Base-by-base conservation (phyloP, 2,888 invertebrate genomes). In the Drosophila parthenogenetica region DNA sequence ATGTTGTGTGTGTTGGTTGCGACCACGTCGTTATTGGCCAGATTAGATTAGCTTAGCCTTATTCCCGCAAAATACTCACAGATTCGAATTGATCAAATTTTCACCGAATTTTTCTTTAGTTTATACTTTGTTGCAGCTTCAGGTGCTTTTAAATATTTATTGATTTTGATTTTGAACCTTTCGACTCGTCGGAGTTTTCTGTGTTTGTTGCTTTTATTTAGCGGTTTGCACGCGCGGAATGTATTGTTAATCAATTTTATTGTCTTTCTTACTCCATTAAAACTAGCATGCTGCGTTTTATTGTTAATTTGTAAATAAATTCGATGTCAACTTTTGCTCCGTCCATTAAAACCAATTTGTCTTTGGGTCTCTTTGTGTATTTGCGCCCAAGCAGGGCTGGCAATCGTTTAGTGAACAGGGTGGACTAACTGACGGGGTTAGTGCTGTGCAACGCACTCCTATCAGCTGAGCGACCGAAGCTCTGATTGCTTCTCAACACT, bases 321-420 rank as follows among this genome's bases (percentile, higher is more conserved):
- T 49, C 17, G 39, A 45, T 5, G 43, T 14, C 8, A 51, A 49
- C 40, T 61, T 49, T 16, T 42, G 32, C 13, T 25, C 17, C 25
- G 39, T 39, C 46, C 39, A 37, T 42, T 46, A 22, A 67, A 67
- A 29, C 59, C 3, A 35, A 73, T 57, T 74, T 61, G 63, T 64
- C 63, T 35, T 37, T 35, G 8, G 22, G 16, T 40, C 59, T 49
- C 75, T 63, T 69, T 74, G 69, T 78, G 78, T 63, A 68, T 73
- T 75, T 46, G 73, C 78, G 78, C 68, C 62, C 50, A 59, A 68
- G 14, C 69, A 75, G 75, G 75, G 78, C 40, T 77, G 74, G 25
- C 43, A 17, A 11, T 2, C 8, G 10, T 3, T 35, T 39, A 8
- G 19, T 29, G 5, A 5, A 13, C 72, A 72, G 73, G 54, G 42